phyloP scores from a whole-genome alignment of 2,888 invertebrate genomes.

The Ophion costatus region DNA sequence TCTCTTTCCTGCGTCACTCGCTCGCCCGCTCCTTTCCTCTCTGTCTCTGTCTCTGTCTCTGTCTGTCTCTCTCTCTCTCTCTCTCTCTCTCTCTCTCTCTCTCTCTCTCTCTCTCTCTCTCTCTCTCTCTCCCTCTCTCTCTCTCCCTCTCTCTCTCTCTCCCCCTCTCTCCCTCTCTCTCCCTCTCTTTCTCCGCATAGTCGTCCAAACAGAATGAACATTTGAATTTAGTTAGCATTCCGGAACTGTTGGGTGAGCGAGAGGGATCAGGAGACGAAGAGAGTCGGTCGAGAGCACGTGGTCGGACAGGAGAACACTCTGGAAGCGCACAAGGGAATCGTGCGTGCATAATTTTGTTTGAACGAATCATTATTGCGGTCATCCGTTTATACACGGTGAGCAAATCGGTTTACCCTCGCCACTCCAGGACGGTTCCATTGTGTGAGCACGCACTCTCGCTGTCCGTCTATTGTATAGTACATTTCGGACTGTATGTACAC shows the following conservation, averaged over 20 bases:
- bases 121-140: slow-evolving; percentile 21
- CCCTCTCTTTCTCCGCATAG: slow-evolving; percentile 37
- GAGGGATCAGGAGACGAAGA: neutral
- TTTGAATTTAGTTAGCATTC: slow-evolving; percentile 63
- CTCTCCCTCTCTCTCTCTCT: slow-evolving; percentile 31
- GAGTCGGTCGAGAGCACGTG: slow-evolving; percentile 32
- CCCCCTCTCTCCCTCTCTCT: slow-evolving; percentile 21
- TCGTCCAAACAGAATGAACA: slow-evolving; percentile 61
- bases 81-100: slow-evolving; percentile 24
- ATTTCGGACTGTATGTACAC: slow-evolving; percentile 36
- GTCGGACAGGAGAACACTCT: slow-evolving; percentile 35
- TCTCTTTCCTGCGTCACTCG: neutral
- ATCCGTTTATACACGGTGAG: slow-evolving; percentile 73
- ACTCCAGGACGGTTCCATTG: slow-evolving; percentile 25
- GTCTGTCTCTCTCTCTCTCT: too few relatives aligned
- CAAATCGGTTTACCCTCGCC: slow-evolving; percentile 73
- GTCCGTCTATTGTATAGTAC: slow-evolving; percentile 29
- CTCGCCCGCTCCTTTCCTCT: slow-evolving; percentile 47
- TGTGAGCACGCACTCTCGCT: slow-evolving; percentile 9
- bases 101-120: too few relatives aligned
- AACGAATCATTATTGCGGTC: slow-evolving; percentile 78
- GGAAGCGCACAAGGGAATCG: slow-evolving; percentile 67
- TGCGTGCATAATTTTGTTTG: slow-evolving; percentile 76
- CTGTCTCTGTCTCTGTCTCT: too few relatives aligned
- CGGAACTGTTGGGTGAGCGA: slow-evolving; percentile 31